Conservation (phyloP, 1,140 invertebrate species). For the Musca domestica region DNA sequence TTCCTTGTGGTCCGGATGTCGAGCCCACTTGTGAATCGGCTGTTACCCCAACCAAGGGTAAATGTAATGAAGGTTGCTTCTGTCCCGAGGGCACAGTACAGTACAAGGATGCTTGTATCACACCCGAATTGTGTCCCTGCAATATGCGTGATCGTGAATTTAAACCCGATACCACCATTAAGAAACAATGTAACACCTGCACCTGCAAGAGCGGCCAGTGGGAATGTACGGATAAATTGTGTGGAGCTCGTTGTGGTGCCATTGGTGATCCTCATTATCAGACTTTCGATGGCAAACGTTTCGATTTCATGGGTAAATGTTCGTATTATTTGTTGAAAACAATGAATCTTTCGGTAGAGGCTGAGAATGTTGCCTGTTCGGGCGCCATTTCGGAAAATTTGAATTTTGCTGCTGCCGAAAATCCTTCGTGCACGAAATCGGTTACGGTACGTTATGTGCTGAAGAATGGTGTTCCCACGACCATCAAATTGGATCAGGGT, state of each 20-base stretch:
- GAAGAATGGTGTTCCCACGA: slow-evolving; percentile 52
- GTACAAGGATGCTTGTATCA: slow-evolving; percentile 72
- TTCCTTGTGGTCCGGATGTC: slow-evolving; percentile 63
- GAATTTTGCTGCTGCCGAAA: slow-evolving; percentile 61
- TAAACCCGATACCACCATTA: slow-evolving; percentile 67
- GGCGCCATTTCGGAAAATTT: slow-evolving; percentile 73
- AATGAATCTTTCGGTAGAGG: slow-evolving; percentile 69
- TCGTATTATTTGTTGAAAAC: slow-evolving; percentile 75
- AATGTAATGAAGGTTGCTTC: slow-evolving; percentile 83
- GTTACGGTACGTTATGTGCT: slow-evolving; percentile 62
- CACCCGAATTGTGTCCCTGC: slow-evolving; percentile 72
- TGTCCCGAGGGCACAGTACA: slow-evolving; percentile 74
- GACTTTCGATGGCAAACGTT: slow-evolving; percentile 83
- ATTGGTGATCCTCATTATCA: slow-evolving; percentile 87
- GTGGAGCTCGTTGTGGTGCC: slow-evolving; percentile 73
- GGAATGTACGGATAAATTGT: slow-evolving; percentile 73
- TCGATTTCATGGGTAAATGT: slow-evolving; percentile 87
- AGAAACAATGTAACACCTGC: slow-evolving; percentile 81
- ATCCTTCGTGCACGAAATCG: slow-evolving; percentile 79
- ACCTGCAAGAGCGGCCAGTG: slow-evolving; percentile 62
- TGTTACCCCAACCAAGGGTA: slow-evolving; percentile 43
- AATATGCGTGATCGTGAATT: slow-evolving; percentile 74
- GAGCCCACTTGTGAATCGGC: slow-evolving; percentile 59
- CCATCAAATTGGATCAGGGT: slow-evolving; percentile 71
- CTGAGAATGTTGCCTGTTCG: slow-evolving; percentile 78